Evolutionary conservation across 1,140 invertebrate species (phyloP).

Genomic region (Pseudoatta argentina): DNA sequence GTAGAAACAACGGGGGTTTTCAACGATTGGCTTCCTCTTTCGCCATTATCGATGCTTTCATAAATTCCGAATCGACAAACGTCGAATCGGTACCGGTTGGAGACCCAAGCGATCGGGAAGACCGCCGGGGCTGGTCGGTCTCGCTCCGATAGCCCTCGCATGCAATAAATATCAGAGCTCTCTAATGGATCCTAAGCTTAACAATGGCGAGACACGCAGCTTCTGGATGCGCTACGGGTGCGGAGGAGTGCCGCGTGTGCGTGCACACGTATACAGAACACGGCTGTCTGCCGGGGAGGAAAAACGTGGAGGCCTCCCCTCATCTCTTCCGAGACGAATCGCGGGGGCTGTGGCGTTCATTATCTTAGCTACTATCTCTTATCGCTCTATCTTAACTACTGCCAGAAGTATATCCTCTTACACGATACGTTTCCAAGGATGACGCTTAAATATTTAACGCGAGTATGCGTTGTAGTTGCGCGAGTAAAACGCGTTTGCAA

Average conservation of each 20-base stretch:
- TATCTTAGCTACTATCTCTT: constrained; percentile 31
- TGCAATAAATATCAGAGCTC: constrained; percentile 35
- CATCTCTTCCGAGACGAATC: constrained; percentile 1
- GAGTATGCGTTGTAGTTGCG: neutral
- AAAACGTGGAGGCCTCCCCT: neutral
- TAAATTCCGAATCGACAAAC: neutral
- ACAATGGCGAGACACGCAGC: constrained; percentile 26
- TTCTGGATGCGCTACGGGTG: constrained; percentile 9
- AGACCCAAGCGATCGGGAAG: neutral
- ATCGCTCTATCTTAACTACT: constrained; percentile 36
- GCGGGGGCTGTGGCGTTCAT: constrained; percentile 26
- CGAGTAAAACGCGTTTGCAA: neutral
- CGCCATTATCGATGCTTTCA: constrained; percentile 1
- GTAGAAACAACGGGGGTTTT: neutral
- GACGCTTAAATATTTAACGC: constrained; percentile 30
- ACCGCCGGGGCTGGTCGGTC: neutral
- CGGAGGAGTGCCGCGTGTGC: neutral
- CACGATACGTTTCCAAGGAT: constrained; percentile 28
- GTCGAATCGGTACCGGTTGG: neutral
- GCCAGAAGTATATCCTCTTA: constrained; percentile 20
- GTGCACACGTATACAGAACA: neutral
- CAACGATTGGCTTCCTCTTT: neutral
- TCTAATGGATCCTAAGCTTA: constrained; percentile 36
- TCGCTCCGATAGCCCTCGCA: constrained; percentile 7
- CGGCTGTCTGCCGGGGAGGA: neutral